Evolutionary conservation across 2,888 invertebrate species (phyloP).

Genomic region (Sericinus montela): DNA sequence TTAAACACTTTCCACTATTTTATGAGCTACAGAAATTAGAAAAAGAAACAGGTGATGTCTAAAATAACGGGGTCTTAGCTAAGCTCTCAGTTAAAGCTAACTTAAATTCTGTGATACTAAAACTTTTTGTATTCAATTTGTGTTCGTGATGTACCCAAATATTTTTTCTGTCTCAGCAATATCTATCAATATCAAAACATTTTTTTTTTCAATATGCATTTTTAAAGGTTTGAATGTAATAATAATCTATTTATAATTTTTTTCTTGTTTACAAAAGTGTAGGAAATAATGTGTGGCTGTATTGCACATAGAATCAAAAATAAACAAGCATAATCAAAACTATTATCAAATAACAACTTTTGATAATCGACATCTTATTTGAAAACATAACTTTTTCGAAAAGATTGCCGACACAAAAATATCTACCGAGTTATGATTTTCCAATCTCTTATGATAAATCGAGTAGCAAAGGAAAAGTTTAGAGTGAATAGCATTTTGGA

Average conservation of each 20-base stretch:
- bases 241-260: too few species aligned
- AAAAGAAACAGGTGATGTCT: not conserved
- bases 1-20: not conserved
- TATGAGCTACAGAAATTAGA: not conserved
- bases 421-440: not conserved
- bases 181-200: too few species aligned
- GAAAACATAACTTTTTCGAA: too few species aligned
- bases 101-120: not conserved
- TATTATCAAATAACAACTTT: not conserved
- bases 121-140: not conserved
- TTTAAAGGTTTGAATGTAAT: too few species aligned
- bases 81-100: not conserved
- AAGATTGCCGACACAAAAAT: not conserved
- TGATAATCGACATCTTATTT: not conserved
- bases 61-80: not conserved
- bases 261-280: too few species aligned
- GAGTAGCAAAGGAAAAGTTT: not conserved
- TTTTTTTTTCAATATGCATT: too few species aligned
- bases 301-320: too few species aligned
- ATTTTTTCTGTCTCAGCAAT: too few species aligned
- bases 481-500: not conserved
- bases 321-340: too few species aligned
- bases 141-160: too few species aligned
- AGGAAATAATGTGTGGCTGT: too few species aligned
- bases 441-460: not conserved